Evolutionary conservation across 2,888 invertebrate species (phyloP).

Genomic region (Caenorhabditis sp.): DNA sequence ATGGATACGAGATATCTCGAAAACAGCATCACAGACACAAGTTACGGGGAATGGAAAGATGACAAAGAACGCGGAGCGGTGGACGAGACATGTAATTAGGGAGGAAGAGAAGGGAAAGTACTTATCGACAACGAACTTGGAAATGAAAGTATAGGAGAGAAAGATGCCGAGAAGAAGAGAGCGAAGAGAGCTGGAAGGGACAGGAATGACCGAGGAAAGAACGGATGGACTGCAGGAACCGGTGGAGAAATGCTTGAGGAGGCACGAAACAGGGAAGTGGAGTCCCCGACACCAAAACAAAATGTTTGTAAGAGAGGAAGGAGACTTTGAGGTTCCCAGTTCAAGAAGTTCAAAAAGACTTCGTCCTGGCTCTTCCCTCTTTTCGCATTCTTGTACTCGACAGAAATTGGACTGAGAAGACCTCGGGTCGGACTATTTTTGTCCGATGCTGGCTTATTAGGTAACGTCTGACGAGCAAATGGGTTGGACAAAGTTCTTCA

Average conservation of each 20-base stretch:
- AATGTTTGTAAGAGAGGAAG: constrained; percentile 4
- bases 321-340: not conserved
- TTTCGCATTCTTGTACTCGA: too few relatives aligned
- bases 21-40: constrained; percentile 26
- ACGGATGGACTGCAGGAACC: constrained; percentile 15
- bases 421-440: too few relatives aligned
- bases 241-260: constrained; percentile 18
- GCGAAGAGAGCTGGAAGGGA: not conserved
- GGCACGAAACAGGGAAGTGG: constrained; percentile 1
- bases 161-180: not conserved
- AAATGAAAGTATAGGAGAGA: constrained; percentile 9
- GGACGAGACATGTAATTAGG: constrained; percentile 14
- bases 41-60: not conserved
- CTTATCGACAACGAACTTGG: constrained; percentile 13
- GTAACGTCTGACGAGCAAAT: too few relatives aligned
- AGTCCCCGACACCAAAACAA: too few relatives aligned
- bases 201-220: constrained; percentile 6
- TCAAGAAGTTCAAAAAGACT: not conserved
- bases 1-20: constrained; percentile 18
- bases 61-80: not conserved
- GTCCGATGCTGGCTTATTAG: too few relatives aligned
- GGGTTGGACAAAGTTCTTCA: too few relatives aligned
- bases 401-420: too few relatives aligned
- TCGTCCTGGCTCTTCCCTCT: not conserved
- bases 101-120: not conserved